Evolutionary conservation across 2,113 vertebrate genomes (phyloP), one percentile per base, ranked within the genome.

Genomic region (Aptenodytes forsteri): DNA sequence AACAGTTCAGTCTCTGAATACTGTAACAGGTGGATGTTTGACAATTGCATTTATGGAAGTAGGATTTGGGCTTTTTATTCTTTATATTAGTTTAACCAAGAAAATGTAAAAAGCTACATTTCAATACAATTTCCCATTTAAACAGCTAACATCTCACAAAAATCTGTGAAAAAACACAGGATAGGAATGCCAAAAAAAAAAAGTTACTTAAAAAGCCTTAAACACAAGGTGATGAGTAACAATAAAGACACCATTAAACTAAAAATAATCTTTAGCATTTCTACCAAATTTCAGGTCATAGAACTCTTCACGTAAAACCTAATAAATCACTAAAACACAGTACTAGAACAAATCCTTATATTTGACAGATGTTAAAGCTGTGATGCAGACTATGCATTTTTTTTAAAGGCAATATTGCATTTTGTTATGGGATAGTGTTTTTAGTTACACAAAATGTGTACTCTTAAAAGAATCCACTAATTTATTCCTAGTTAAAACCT

Each of bases 231-330:
- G 14, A 79, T 11, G 34, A 84, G 12, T 44, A 81, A 89, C 49
- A 83, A 93, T 30, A 79, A 84, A 87, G 30, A 89, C 34, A 5
- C 30, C 61, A 87, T 72, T 73, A 90, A 80, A 92, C 58, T 65
- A 87, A 95, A 96, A 87, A 64, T 70, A 81, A 89, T 76, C 46
- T 93, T 84, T 32, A 80, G 58, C 70, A 83, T 90, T 93, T 90
- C 73, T 56, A 30, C 13, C 58, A 91, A 92, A 87, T 97, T 89
- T 27, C 30, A 77, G 79, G 78, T 80, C 79, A 87, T 19, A 71
- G 40, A 90, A 90, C n/a, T 73, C 66, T 83, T 83, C 46, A 47
- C 50, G 90, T 86, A 89, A 93, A 95, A 81, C 36, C n/a, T 52
- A 76, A 79, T 59, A 92, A 90, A 94, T 75, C 81, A 79, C 54